Evolutionary conservation across 1,140 invertebrate species (phyloP).

Genomic region (Capitella teleta): DNA sequence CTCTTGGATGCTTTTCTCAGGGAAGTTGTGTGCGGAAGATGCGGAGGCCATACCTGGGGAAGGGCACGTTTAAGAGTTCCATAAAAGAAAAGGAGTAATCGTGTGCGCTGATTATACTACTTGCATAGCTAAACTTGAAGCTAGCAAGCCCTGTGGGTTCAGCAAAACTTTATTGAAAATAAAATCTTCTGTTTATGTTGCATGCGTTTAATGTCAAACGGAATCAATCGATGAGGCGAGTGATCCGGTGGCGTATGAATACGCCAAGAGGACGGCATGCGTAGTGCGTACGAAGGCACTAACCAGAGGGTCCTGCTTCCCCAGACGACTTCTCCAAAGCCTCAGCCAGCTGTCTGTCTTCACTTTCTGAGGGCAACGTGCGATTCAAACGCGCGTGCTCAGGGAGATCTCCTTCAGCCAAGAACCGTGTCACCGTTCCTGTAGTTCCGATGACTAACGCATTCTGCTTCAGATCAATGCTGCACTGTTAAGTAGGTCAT

Average conservation of each 20-base stretch:
- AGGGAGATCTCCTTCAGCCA: slow-evolving; percentile 76
- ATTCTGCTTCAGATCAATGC: slow-evolving; percentile 83
- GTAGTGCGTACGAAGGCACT: no score
- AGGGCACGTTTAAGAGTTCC: neutral
- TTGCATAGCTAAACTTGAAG: neutral
- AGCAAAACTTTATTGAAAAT: neutral
- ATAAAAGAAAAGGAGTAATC: neutral
- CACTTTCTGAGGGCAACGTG: slow-evolving; percentile 27
- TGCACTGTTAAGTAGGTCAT: slow-evolving; percentile 53
- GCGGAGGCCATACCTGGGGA: neutral
- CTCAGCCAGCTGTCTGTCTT: slow-evolving; percentile 54
- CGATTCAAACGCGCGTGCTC: slow-evolving; percentile 26
- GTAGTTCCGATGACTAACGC: slow-evolving; percentile 88
- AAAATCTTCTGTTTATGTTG: neutral
- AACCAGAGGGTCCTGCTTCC: slow-evolving; percentile 17
- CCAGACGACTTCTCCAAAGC: slow-evolving; percentile 43
- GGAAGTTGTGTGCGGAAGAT: neutral
- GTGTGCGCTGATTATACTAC: neutral
- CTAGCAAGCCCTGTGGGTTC: neutral
- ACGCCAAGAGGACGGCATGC: neutral
- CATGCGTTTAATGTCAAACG: neutral
- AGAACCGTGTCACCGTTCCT: slow-evolving; percentile 78
- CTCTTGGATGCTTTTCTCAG: neutral
- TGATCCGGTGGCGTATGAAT: neutral
- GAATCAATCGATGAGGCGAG: neutral